Conservation (phyloP, 2,888 invertebrate genomes). For the Julus scanicus region DNA sequence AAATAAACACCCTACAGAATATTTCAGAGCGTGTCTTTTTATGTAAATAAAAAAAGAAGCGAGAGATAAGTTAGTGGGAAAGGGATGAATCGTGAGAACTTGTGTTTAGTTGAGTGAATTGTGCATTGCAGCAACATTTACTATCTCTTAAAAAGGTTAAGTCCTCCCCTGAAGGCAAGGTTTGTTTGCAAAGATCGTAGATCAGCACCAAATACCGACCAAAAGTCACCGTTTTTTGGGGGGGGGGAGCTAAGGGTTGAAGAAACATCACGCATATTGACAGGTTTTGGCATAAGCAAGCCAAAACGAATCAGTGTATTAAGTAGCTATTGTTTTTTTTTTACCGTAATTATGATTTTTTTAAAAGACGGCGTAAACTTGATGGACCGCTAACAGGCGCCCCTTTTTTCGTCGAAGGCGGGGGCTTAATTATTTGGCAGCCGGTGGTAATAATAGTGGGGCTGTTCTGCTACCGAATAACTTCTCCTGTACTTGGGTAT, state of each 20-base stretch:
- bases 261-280: not conserved
- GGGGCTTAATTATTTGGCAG: conserved; percentile 54
- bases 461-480: conserved; percentile 51
- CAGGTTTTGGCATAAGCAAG: not conserved
- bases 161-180: not conserved
- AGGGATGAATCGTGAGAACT: conserved; percentile 31
- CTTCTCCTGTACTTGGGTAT: not conserved
- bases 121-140: not conserved
- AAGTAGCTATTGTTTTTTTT: not conserved
- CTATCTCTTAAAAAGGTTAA: conserved; percentile 6
- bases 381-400: conserved; percentile 50
- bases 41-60: not conserved
- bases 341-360: not conserved
- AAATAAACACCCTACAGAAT: not conserved
- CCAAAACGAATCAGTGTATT: not conserved
- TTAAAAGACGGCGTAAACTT: conserved; percentile 24
- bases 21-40: not conserved
- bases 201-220: conserved; percentile 21
- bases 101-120: not conserved
- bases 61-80: conserved; percentile 14
- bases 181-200: not conserved
- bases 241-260: not conserved
- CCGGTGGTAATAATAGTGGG: conserved; percentile 51
- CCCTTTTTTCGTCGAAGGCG: conserved; percentile 50
- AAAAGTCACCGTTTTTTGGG: not conserved